phyloP scores from a whole-genome alignment of 2,888 invertebrate species.

The Metallyticus violacea region DNA sequence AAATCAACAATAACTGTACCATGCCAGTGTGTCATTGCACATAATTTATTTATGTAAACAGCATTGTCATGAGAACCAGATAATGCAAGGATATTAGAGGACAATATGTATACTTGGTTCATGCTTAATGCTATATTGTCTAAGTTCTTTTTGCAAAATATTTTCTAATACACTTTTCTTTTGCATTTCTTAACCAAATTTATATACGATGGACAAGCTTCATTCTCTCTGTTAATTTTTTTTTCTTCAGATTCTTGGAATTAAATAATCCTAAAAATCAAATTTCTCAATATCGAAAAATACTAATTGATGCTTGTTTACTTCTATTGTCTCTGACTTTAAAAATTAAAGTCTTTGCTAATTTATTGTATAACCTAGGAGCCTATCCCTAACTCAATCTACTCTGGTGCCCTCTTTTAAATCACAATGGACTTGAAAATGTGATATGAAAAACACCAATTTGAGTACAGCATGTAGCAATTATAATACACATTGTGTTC shows the following conservation, averaged over 20 bases:
- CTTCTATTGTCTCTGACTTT: constrained; percentile 24
- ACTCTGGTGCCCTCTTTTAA: constrained; percentile 32
- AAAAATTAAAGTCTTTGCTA: constrained; percentile 20
- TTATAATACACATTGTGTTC: constrained; percentile 24
- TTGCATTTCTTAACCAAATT: not conserved
- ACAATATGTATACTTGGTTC: constrained; percentile 1
- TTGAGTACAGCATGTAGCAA: constrained; percentile 24
- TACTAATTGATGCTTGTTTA: constrained; percentile 22
- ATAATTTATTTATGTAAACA: constrained; percentile 4
- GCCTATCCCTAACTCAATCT: constrained; percentile 21
- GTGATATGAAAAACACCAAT: constrained; percentile 33
- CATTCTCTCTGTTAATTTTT: not conserved
- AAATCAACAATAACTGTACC: not conserved
- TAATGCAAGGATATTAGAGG: not conserved
- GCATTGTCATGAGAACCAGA: not conserved
- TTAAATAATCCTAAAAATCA: constrained; percentile 16
- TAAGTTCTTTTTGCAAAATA: not conserved
- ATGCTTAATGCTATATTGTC: constrained; percentile 2
- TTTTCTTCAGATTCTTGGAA: not conserved
- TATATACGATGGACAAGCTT: not conserved
- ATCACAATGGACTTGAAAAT: constrained; percentile 34
- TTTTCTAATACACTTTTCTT: not conserved
- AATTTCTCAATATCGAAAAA: constrained; percentile 20
- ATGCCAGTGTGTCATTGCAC: not conserved
- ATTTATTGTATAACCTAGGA: constrained; percentile 12